Evolutionary conservation across 2,113 vertebrate species (phyloP), one percentile per base, ranked within the genome.

Genomic region (Xenopus tropicalis): DNA sequence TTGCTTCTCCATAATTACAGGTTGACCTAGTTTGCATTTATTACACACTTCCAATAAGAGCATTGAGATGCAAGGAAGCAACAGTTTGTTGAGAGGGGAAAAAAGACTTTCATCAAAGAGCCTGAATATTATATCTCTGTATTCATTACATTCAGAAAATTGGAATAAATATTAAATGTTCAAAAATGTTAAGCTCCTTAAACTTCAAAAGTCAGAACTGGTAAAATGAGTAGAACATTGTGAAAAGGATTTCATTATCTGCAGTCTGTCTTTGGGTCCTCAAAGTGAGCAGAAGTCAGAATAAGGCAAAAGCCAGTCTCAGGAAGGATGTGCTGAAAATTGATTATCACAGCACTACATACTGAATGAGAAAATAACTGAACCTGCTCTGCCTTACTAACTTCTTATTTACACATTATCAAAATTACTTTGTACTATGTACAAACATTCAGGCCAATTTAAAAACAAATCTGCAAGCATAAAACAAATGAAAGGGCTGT

Each of bases 341-440:
- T 17, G 46, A 80, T 83, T 78, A 72, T 78, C 82, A 80, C 77
- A 22, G n/a, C 80, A 72, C 70, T 66, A 78, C 78, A 70, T 16
- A 70, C n/a, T 79, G 71, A 67, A 62, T 65, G 1, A 67, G 77
- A 82, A 86, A 82, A 64, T 84, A 87, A 85, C 72, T 69, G 77
- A 61, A 37, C 66, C 80, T 82, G 74, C 25, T 71, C 78, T 51
- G 69, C 77, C 66, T 78, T 46, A 82, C 78, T 84, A 89, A 81
- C 80, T 81, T 58, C 71, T 80, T 85, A 83, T 79, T 78, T 83
- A 78, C 79, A 58, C 69, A 23, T 72, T 46, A 69, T 59, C 69
- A 78, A 42, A 78, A 70, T 2, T 37, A 37, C 29, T 37, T 37
- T 37, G 29, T 37, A n/a, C n/a, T n/a, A 37, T 37, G 29, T 37